Percentiles rank a stretch among this genome's conserved stretches.
Conservation (phyloP, 2,888 invertebrate genomes). For the Pachycephus smyrnensis region DNA sequence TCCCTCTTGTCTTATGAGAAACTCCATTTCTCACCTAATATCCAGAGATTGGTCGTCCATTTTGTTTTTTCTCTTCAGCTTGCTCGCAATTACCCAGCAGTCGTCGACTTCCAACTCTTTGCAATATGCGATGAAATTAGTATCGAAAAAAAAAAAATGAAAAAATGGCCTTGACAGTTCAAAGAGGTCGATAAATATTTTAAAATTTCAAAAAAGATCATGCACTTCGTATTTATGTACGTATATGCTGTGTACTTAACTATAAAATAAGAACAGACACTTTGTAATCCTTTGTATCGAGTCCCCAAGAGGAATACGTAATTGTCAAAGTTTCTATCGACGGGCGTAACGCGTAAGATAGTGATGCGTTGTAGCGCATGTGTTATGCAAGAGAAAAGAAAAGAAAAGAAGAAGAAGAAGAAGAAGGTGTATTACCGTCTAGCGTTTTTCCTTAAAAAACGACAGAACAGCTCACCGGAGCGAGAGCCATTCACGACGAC, state of each 20-base stretch:
- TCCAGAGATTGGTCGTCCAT: not conserved
- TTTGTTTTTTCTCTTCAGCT: not conserved
- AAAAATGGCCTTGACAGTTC: not conserved
- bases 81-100: not conserved
- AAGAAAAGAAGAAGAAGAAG: constrained; percentile 3
- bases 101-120: not conserved
- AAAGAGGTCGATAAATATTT: not conserved
- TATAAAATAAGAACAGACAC: not conserved
- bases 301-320: not conserved
- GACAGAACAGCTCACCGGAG: not conserved
- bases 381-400: constrained; percentile 5
- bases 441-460: not conserved
- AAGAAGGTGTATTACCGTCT: not conserved
- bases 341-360: not conserved
- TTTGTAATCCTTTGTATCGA: not conserved
- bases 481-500: constrained; percentile 3
- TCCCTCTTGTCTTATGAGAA: not conserved
- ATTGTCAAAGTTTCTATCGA: constrained; percentile 5
- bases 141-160: not conserved
- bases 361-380: not conserved
- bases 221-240: not conserved
- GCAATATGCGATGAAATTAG: not conserved
- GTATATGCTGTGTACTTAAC: not conserved
- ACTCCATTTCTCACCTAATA: not conserved
- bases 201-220: not conserved